Evolutionary conservation across 2,113 vertebrate genomes (phyloP).

Genomic region (Bagarius yarrelli): DNA sequence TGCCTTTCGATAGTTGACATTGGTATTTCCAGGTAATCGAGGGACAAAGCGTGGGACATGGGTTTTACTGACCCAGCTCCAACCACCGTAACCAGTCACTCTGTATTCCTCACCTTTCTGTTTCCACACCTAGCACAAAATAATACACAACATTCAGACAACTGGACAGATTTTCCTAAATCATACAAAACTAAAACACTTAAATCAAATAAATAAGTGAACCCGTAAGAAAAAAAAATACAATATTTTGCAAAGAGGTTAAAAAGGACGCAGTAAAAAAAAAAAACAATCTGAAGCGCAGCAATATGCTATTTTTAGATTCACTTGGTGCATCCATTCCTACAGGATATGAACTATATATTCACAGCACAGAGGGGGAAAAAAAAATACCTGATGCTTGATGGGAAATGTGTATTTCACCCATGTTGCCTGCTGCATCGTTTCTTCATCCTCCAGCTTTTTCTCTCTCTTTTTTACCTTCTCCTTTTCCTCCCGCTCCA

Average conservation of each 20-base stretch:
- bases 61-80: conserved; percentile 98
- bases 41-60: conserved; percentile 88
- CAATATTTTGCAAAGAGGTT: too few species aligned
- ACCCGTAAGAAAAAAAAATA: neutral
- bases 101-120: conserved; percentile 98
- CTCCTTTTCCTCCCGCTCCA: conserved; percentile 88
- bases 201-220: neutral
- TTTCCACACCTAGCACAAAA: conserved; percentile 87
- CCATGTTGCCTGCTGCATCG: conserved; percentile 88
- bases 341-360: neutral
- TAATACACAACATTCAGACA: conserved; percentile 11
- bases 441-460: conserved; percentile 87
- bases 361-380: neutral
- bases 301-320: neutral
- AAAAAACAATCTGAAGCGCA: neutral
- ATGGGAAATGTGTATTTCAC: conserved; percentile 89
- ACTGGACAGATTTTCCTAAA: neutral
- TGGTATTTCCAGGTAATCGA: conserved; percentile 93
- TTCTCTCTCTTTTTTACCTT: conserved; percentile 88
- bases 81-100: conserved; percentile 95
- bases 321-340: neutral
- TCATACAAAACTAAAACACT: neutral
- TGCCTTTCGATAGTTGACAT: conserved; percentile 85
- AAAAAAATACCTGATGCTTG: conserved; percentile 80
- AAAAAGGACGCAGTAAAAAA: neutral